Base-by-base conservation (phyloP, 2,888 invertebrate genomes). In the Cephus spinipes region DNA sequence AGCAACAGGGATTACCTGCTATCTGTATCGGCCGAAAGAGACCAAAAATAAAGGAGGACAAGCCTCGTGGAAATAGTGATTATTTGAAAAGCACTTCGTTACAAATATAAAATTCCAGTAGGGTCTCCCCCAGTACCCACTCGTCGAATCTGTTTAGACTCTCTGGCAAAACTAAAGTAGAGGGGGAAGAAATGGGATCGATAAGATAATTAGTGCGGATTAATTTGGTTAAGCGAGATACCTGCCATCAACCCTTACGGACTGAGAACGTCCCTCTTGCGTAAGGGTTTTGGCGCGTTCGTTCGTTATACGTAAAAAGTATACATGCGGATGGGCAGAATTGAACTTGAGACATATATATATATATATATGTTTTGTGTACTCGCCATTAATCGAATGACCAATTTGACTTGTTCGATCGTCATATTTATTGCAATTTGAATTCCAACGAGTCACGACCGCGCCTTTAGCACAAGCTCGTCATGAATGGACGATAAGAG, bases 31-130 rank as follows among this genome's bases (percentile, higher is more conserved):
- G 23, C 9, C 40, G 9, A 55, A 55, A 55, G 40, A 23, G 68
- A 34, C 68, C 11, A 68, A 75, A 75, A 75, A 75, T 34, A 75
- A 75, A 30, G 30, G 68, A 32, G 32, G 69, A 15, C 4, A 23
- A 23, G 40, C 40, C 23, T 75, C 30, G 15, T 35, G 75, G 69
- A 68, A 75, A 75, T 23, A 11, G 15, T 30, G 75, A 68, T 75
- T 34, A 68, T 75, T 75, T 75, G 32, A 68, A 68, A 34, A 75
- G 40, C 40, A 55, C 40, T 55, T 55, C 40, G 23, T 55, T 55
- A 6, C 40, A 6, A 2, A 6, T 55, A 55, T 55, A 55, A 55
- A 23, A 55, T 55, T 55, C 23, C 40, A 23, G 23, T 23, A 40
- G 40, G 2, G 9, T 55, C 40, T 23, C 1, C 23, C 40, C 15